phyloP scores from a whole-genome alignment of 2,797 vertebrate genomes.

The Taeniopygia guttata region DNA sequence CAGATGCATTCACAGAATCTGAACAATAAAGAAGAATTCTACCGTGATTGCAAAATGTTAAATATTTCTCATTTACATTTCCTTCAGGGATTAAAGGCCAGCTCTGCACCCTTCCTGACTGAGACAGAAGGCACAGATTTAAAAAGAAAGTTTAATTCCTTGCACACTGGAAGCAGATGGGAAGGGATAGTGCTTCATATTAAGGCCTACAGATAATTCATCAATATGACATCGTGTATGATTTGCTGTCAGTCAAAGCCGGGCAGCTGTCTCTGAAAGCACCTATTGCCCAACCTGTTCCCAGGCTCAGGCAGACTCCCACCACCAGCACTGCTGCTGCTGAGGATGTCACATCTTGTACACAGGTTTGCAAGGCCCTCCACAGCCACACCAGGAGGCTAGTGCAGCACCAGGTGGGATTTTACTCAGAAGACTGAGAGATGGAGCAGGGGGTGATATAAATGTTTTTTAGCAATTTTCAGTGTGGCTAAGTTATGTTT shows the following conservation, averaged over 20 bases:
- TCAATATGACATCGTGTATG: not conserved
- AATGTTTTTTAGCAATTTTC: not conserved
- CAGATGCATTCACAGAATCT: not conserved
- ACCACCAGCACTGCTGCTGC: not conserved
- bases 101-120: not conserved
- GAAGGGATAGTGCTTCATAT: not conserved
- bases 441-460: not conserved
- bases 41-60: not conserved
- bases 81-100: not conserved
- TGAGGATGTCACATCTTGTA: not conserved
- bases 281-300: not conserved
- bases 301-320: not conserved
- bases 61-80: constrained; percentile 24
- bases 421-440: not conserved
- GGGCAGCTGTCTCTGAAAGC: not conserved
- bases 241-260: not conserved
- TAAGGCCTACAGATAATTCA: not conserved
- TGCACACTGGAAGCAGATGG: not conserved
- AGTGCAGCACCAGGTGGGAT: not conserved
- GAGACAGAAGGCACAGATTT: not conserved
- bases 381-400: not conserved
- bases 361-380: not conserved
- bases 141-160: not conserved
- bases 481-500: not conserved
- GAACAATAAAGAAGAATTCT: constrained; percentile 2